Percentiles rank a stretch among this genome's conserved stretches.
Conservation (phyloP, 2,888 invertebrate genomes). For the Athripsodes cinereus region DNA sequence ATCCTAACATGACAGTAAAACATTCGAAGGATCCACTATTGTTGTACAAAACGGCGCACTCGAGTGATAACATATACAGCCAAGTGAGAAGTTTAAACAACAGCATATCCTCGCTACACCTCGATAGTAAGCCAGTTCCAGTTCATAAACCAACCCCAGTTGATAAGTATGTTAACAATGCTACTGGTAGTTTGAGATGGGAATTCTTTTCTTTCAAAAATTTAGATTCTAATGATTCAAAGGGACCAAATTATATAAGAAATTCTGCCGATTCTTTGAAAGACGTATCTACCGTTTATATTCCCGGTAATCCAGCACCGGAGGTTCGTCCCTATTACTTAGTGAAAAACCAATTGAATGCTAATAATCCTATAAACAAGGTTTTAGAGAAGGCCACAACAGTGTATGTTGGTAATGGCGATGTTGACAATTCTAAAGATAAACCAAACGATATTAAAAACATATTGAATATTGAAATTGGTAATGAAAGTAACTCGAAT, state of each 20-base stretch:
- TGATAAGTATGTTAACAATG: constrained; percentile 42
- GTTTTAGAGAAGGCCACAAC: constrained; percentile 48
- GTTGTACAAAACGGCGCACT: constrained; percentile 29
- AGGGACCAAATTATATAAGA: constrained; percentile 13
- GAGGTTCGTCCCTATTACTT: constrained; percentile 39
- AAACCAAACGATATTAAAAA: constrained; percentile 15
- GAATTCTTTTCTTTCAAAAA: constrained; percentile 30
- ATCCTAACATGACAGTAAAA: constrained; percentile 47
- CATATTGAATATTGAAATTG: constrained; percentile 26
- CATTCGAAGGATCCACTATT: constrained; percentile 39
- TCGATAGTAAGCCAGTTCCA: constrained; percentile 45
- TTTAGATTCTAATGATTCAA: constrained; percentile 8
- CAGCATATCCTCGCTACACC: constrained; percentile 19
- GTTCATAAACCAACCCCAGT: constrained; percentile 40
- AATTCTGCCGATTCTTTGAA: constrained; percentile 21
- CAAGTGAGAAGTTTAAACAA: constrained; percentile 33
- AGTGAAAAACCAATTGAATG: constrained; percentile 47
- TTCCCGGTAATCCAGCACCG: constrained; percentile 30
- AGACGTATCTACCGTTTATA: constrained; percentile 21
- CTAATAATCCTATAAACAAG: constrained; percentile 49
- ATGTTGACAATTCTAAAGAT: constrained; percentile 11
- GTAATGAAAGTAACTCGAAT: constrained; percentile 29
- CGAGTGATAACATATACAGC: constrained; percentile 36
- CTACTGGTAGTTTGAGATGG: constrained; percentile 25
- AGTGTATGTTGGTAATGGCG: constrained; percentile 26